Evolutionary conservation across 2,888 invertebrate genomes (phyloP), one percentile per base, ranked within the genome.

Genomic region (Nipponacmea schrenckii): DNA sequence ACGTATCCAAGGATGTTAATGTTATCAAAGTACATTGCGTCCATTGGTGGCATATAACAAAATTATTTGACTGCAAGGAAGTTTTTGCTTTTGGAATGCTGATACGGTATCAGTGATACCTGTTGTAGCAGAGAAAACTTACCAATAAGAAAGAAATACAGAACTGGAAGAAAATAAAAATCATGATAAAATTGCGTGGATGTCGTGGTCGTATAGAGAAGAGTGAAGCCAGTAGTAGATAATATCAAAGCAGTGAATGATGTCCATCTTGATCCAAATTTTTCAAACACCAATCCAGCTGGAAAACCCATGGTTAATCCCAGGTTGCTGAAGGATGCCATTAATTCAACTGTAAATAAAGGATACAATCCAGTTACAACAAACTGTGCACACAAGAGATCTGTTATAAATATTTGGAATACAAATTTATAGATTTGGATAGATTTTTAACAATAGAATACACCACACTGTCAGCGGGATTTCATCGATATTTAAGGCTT

Each of bases 291-390:
- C 10, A 72, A n/a, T 5, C 74, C 74, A 15, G 74, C 72, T 31
- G 72, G 74, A 67, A 72, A 69, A 17, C 67, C 72, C 26, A 72
- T 48, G 17, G 67, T 62, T 50, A 70, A 67, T 7, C 74, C 74
- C 45, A 74, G 56, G 56, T 74, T 74, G 8, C 64, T 67, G 50
- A 72, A 56, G 10, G 72, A 63, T 17, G 72, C 69, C 56, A 74
- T 56, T 45, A 74, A 39, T 44, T 68, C 74, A 66, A 74, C 74
- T 74, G 72, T 10, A 72, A 70, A 20, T 17, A n/a, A 26, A 50
- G 0, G 26, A 4, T 24, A 14, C 20, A 64, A 3, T 8, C 62
- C n/a, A n/a, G n/a, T n/a, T n/a, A n/a, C n/a, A n/a, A n/a, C n/a
- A 17, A n/a, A n/a, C n/a, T n/a, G n/a, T n/a, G n/a, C n/a, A n/a